These are phyloP conservation scores for Lates calcarifer DNA, from an alignment of 2,113 vertebrate genomes.

Conservation along the genomic window DNA sequence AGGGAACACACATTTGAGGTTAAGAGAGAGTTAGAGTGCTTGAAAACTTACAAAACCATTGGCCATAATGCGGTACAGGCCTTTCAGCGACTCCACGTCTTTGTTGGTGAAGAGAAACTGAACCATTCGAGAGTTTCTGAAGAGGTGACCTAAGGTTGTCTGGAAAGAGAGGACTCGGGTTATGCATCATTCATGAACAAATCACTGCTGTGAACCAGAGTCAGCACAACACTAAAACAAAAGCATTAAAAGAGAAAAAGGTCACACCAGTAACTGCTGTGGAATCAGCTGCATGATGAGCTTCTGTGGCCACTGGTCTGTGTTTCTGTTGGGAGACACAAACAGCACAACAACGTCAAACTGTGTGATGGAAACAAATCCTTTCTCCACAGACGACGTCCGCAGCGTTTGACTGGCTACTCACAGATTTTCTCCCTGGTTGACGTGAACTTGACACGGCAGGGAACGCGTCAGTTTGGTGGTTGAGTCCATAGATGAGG, in stretches of 20 bases:
- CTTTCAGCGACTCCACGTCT: constrained; percentile 93
- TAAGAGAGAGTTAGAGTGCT: not conserved
- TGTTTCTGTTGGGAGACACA: constrained; percentile 84
- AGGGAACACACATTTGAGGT: not conserved
- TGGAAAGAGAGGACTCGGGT: constrained; percentile 50
- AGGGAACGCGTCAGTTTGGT: constrained; percentile 92
- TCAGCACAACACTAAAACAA: not conserved
- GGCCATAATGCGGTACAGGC: constrained; percentile 94
- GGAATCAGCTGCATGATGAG: constrained; percentile 97
- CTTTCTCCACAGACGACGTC: rapidly evolving
- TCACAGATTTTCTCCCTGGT: constrained; percentile 94
- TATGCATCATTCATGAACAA: constrained; percentile 21
- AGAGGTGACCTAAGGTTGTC: constrained; percentile 93
- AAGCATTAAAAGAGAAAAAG: rapidly evolving
- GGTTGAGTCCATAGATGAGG: constrained; percentile 89
- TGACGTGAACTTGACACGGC: constrained; percentile 94
- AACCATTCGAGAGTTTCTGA: constrained; percentile 95
- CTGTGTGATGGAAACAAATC: not conserved
- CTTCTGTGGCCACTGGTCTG: constrained; percentile 95
- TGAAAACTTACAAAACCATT: constrained; percentile 90
- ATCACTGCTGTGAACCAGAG: not conserved
- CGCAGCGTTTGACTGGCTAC: constrained; percentile 61
- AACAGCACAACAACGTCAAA: rapidly evolving
- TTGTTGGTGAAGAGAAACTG: constrained; percentile 96
- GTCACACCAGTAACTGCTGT: constrained; percentile 90